Conservation (phyloP, 2,888 invertebrate genomes). For the Aradus depressus region DNA sequence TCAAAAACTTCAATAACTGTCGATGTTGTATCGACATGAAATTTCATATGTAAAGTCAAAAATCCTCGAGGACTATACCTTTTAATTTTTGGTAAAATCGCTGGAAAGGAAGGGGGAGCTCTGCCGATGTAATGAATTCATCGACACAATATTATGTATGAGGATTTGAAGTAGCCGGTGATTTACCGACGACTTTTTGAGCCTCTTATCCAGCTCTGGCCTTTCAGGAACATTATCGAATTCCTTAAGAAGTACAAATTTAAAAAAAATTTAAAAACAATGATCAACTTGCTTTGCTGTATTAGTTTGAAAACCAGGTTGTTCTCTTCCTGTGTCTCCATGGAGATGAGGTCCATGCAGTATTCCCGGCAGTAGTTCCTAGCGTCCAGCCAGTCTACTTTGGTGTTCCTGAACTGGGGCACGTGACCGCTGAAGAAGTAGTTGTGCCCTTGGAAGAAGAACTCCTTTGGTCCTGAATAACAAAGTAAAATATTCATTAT, state of each 20-base stretch:
- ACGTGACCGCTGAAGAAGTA: constrained; percentile 80
- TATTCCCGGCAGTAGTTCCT: constrained; percentile 84
- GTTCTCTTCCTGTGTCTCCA: constrained; percentile 83
- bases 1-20: neutral
- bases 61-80: neutral
- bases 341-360: constrained; percentile 84
- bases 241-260: too few species aligned
- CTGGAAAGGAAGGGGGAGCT: too few species aligned
- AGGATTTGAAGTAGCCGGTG: too few species aligned
- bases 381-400: constrained; percentile 83
- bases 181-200: too few species aligned
- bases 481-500: too few species aligned
- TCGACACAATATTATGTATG: too few species aligned
- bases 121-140: too few species aligned
- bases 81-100: too few species aligned
- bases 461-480: constrained; percentile 71
- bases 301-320: constrained; percentile 79
- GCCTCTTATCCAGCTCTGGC: too few species aligned
- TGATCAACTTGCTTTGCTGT: constrained; percentile 67
- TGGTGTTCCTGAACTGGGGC: constrained; percentile 62
- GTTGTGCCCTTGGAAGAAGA: constrained; percentile 74
- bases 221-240: too few species aligned
- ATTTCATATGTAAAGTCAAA: neutral
- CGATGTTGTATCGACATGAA: neutral
- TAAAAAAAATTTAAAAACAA: too few species aligned